These are phyloP conservation scores for Sylvia borin DNA, from an alignment of 2,797 vertebrate genomes.

Conservation along the genomic window DNA sequence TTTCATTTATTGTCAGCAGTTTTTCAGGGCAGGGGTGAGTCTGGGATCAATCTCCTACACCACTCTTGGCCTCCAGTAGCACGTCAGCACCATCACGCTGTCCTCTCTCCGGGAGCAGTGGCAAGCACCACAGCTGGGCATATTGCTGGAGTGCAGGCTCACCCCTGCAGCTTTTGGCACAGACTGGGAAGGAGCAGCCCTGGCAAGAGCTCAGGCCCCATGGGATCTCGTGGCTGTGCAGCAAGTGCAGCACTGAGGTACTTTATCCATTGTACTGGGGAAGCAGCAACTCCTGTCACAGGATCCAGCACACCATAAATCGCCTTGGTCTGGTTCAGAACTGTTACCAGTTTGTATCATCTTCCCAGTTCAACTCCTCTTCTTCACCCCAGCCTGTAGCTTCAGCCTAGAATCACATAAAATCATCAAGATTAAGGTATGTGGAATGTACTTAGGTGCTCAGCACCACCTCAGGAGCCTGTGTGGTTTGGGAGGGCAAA, in stretches of 20 bases:
- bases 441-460: not conserved
- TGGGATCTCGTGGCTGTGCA: not conserved
- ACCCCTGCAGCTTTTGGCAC: constrained; percentile 50
- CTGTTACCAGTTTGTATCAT: constrained; percentile 85
- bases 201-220: not conserved
- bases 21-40: constrained; percentile 53
- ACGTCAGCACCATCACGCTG: not conserved
- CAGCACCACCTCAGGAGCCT: not conserved
- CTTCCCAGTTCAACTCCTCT: constrained; percentile 92
- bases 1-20: constrained; percentile 73
- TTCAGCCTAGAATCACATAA: constrained; percentile 79
- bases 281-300: not conserved
- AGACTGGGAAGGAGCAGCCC: constrained; percentile 20
- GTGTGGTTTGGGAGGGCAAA: not conserved
- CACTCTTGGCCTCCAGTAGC: constrained; percentile 11
- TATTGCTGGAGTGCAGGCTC: constrained; percentile 2
- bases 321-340: not conserved
- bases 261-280: not conserved
- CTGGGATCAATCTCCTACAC: constrained; percentile 21
- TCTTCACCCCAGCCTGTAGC: constrained; percentile 91
- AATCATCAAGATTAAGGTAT: not conserved
- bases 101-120: not conserved
- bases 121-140: not conserved
- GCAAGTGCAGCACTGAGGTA: constrained; percentile 36
- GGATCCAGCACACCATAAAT: not conserved